phyloP scores from a whole-genome alignment of 2,888 invertebrate species.

The Psylliodes chrysocephalus region DNA sequence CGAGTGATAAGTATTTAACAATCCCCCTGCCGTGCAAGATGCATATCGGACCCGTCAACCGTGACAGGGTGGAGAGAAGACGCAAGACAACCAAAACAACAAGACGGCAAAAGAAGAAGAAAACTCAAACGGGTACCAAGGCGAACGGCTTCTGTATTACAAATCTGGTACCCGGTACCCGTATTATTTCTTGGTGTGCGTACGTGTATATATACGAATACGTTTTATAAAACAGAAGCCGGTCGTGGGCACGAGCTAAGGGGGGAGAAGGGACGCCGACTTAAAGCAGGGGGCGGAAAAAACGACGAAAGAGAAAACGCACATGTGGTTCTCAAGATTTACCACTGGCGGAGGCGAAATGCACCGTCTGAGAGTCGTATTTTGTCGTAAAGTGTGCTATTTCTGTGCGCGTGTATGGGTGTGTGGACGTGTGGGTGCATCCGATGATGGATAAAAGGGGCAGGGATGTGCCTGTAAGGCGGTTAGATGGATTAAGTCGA shows the following conservation, averaged over 20 bases:
- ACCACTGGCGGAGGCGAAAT: slow-evolving; percentile 30
- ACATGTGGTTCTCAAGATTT: slow-evolving; percentile 38
- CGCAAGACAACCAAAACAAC: too few species aligned
- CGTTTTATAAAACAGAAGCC: slow-evolving; percentile 42
- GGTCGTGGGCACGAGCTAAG: slow-evolving; percentile 20
- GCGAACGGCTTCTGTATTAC: slow-evolving; percentile 46
- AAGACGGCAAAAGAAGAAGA: slow-evolving; percentile 12
- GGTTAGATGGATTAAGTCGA: background rate
- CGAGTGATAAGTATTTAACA: too few species aligned
- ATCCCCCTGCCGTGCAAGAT: background rate
- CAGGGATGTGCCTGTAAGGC: background rate
- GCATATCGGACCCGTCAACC: background rate
- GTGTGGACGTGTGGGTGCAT: slow-evolving; percentile 26
- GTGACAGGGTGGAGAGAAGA: background rate
- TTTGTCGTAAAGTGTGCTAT: slow-evolving; percentile 32
- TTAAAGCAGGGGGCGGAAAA: slow-evolving; percentile 17
- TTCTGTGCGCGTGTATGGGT: slow-evolving; percentile 35
- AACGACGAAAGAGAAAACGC: slow-evolving; percentile 26
- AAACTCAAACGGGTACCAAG: slow-evolving; percentile 37
- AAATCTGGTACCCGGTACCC: slow-evolving; percentile 35
- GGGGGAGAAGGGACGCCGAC: background rate
- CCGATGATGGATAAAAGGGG: slow-evolving; percentile 5
- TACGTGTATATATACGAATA: slow-evolving; percentile 22
- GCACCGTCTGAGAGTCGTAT: slow-evolving; percentile 4
- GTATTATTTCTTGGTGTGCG: slow-evolving; percentile 13